Base-by-base conservation (phyloP, 2,797 vertebrate genomes). In the Anabas testudineus region DNA sequence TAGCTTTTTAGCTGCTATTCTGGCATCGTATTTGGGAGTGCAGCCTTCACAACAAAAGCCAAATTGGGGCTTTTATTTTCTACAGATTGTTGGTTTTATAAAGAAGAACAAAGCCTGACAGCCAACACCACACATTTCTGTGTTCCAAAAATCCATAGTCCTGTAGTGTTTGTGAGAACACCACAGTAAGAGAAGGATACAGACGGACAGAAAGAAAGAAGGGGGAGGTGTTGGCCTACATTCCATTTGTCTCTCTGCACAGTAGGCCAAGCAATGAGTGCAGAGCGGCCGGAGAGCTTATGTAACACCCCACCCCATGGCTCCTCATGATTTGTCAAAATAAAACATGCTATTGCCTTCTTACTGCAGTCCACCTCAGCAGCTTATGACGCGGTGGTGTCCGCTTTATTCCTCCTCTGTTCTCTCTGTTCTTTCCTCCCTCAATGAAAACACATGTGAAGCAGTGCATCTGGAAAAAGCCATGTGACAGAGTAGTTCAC, bases 261-360 rank as follows among this genome's bases (percentile, higher is more conserved):
- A 89, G 90, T 89, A 85, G 90, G 83, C 88, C 85, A 74, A 80
- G 78, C 83, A 2, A 76, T 88, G 83, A 87, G 86, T 87, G 85
- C 87, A 80, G 82, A 86, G 84, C 57, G 82, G 87, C 84, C 85
- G 84, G 75, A 90, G 74, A 74, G 74, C 86, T 93, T 93, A 92
- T 90, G 88, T 91, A 91, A 93, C 87, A 58, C 14, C 14, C 21
- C 41, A 15, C 45, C 21, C 67, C 67, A 8, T 75, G 51, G 54
- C 72, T 80, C 69, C 67, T 78, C 80, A 56, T 76, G 82, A 74
- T 79, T 85, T 88, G 90, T 86, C 77, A 83, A 76, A 90, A 86
- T 83, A 88, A 88, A 88, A 78, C 64, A 81, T 64, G 15, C 62
- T 55, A 52, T 55, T 67, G 42, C 62, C 68, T 63, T 43, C 13